Evolutionary conservation across 1,140 invertebrate genomes (phyloP), one percentile per base, ranked within the genome.

Genomic region (Antheraea mylitta): DNA sequence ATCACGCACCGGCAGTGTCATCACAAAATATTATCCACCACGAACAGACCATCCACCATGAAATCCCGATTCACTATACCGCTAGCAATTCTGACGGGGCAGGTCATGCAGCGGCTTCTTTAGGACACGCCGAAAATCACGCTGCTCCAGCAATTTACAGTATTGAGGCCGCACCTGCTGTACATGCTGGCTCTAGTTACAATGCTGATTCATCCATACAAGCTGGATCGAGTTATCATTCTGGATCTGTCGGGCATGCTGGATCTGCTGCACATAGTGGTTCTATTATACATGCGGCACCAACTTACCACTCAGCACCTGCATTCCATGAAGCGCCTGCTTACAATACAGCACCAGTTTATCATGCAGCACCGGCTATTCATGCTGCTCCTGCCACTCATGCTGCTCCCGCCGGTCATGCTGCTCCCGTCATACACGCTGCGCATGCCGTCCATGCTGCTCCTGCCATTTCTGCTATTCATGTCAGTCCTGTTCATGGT

Each of bases 1-100:
- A 92, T 66, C 89, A 92, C 66, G 89, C 83, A 11, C 83, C 85
- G 36, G 89, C 90, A 18, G 83, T 92, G 13, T 92, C 88, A 0
- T 86, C 86, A 2, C 90, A 92, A 63, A 92, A 86, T 74, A 82
- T 91, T 67, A 76, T 89, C 7, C 84, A 77, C 18, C 89, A 91
- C 68, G 84, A 87, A 63, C 77, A 83, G 61, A 75, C 70, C 19
- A 65, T 88, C 16, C 85, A 89, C 67, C 86, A 90, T 61, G 81
- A 87, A 70, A 74, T 77, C 8, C 86, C 85, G 3, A 71, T 83
- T 5, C 85, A 88, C 71, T 87, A 88, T 73, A 69, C 80, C 3
- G 22, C 19, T 0, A 10, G 19, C 2, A 4, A 61, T 16, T 6
- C 0, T 53, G 45, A 53, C 16, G 45, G 45, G 16, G 45, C 45